Evolutionary conservation across 2,888 invertebrate species (phyloP), one percentile per base, ranked within the genome.

Genomic region (Agrotis ipsilon): DNA sequence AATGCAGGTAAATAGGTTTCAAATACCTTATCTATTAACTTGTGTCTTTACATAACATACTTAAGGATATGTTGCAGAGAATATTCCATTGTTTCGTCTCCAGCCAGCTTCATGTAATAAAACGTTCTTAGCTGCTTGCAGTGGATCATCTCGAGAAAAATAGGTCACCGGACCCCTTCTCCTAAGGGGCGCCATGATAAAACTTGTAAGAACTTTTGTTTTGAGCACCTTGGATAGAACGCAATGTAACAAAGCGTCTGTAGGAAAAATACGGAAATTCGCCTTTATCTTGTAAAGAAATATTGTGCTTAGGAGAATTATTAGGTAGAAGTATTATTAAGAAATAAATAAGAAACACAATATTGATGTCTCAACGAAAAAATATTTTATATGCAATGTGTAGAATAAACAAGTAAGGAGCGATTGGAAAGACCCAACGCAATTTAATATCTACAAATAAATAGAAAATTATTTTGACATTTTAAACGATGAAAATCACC

Each of bases 161-260:
- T 95, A 94, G 96, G 96, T 96, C 95, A 96, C 89, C 92, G 92
- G 93, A 89, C 90, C 90, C 91, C 89, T 89, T 88, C 84, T 85
- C 89, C 89, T 87, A 81, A 89, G 91, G 92, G 90, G 83, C 88
- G 89, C 91, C 89, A 91, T 93, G 94, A 94, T 95, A 95, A 95
- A 96, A 95, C 92, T 95, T 88, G 82, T 73, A 81, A 86, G 83
- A 90, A 95, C 94, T 96, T 95, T 95, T 96, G 95, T 96, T 96
- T 95, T 93, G 96, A 93, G 92, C 92, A 94, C 94, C 95, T 94
- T 91, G 86, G 88, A 85, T 80, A 80, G 77, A 78, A 76, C 71
- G 82, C 85, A 81, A 81, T 87, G 88, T 88, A 82, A 87, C 88
- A 86, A 86, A 87, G 85, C 84, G 76, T 80, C 87, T 67, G 58